These are phyloP conservation scores for Eulemur mongoz DNA, from an alignment of 2,797 vertebrate genomes.

Conservation along the genomic window DNA sequence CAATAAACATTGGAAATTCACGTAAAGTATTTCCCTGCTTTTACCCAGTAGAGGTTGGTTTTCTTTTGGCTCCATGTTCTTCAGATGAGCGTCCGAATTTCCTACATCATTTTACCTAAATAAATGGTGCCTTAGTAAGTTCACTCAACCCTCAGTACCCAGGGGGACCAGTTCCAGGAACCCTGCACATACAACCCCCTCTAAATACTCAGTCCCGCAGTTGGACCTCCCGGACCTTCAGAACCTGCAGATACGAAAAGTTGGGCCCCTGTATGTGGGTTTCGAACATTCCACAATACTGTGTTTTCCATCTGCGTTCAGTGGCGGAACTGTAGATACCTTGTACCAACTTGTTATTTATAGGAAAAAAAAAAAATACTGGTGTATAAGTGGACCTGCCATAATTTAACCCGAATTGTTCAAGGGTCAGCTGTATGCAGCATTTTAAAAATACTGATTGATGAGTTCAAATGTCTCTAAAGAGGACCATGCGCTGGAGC, in stretches of 20 bases:
- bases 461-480: not conserved
- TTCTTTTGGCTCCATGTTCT: not conserved
- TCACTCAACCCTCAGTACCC: not conserved
- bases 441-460: not conserved
- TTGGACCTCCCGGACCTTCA: fast-evolving
- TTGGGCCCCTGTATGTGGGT: not conserved
- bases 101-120: not conserved
- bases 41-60: not conserved
- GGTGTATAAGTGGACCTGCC: not conserved
- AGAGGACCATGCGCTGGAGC: fast-evolving
- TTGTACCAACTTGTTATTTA: not conserved
- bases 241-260: not conserved
- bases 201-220: not conserved
- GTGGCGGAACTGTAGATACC: not conserved
- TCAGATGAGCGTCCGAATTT: not conserved
- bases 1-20: not conserved
- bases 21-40: not conserved
- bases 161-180: not conserved
- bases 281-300: not conserved
- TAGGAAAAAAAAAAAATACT: not conserved
- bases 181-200: not conserved
- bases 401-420: not conserved
- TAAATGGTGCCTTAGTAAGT: not conserved
- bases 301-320: not conserved
- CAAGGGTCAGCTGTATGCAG: not conserved